phyloP scores from a whole-genome alignment of 2,888 invertebrate genomes.

The Leptinotarsa haldemani region DNA sequence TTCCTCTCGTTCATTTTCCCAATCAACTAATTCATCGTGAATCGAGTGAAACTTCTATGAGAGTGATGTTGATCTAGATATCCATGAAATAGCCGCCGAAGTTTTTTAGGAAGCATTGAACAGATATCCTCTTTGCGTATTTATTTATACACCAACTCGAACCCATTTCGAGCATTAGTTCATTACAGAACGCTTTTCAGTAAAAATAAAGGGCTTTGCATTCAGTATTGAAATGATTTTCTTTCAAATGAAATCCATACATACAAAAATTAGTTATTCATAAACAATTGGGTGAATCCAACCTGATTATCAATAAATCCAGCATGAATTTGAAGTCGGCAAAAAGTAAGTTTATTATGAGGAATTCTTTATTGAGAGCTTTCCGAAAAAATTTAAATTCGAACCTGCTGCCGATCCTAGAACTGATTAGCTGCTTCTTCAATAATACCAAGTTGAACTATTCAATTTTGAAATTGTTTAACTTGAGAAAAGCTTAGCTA shows the following conservation, averaged over 20 bases:
- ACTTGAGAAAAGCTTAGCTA: no score
- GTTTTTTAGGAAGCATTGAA: not conserved
- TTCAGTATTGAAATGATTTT: no score
- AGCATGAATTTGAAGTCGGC: no score
- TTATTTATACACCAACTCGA: conserved; percentile 3
- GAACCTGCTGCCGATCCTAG: no score
- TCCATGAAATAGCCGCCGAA: not conserved
- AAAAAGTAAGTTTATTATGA: no score
- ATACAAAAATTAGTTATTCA: conserved; percentile 16
- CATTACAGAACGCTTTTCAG: conserved; percentile 3
- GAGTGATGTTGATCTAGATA: not conserved
- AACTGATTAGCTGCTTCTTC: no score
- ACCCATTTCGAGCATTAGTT: conserved; percentile 7
- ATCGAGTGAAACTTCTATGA: not conserved
- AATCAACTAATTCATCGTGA: conserved; percentile 4
- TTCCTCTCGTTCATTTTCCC: not conserved
- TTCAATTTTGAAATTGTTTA: no score
- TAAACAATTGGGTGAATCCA: not conserved
- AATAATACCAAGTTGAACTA: no score
- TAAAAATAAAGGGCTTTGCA: not conserved
- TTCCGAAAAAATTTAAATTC: no score
- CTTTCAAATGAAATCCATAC: not conserved
- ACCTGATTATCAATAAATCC: no score
- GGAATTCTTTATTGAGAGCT: no score
- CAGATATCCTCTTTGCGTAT: not conserved